Evolutionary conservation across 2,888 invertebrate species (phyloP), one percentile per base, ranked within the genome.

Genomic region (Platynereis dumerilii): DNA sequence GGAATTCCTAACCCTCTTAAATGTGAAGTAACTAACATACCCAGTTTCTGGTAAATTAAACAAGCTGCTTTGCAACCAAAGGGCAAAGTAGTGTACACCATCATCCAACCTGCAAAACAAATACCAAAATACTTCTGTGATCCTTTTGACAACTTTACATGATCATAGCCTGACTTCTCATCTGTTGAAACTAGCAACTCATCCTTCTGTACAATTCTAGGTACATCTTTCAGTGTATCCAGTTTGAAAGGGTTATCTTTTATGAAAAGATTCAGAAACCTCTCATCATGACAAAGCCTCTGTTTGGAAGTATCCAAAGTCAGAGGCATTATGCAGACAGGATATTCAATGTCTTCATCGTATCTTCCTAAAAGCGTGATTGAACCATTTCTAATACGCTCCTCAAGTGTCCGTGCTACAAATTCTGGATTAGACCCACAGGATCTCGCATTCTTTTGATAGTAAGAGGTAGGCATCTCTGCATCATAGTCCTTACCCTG

Each of bases 81-180:
- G 22, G 48, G 48, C 3, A 48, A n/a, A 7, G 22, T 22, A 5
- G 48, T 48, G n/a, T 48, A 48, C 48, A 48, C 48, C 7, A 48
- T 12, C 7, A 12, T 5, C 48, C 48, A 48, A 20, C 48, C 48
- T 5, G 3, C 20, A 48, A 48, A 48, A 12, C 10, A 3, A 5
- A 48, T 22, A n/a, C 48, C 48, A 48, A 48, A n/a, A 48, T 12
- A 48, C 3, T 3, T 48, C 17, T 48, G 48, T 10, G 10, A 12
- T 5, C 17, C 22, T n/a, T 48, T 3, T 20, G 48, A n/a, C 7
- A 48, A 5, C 3, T 10, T 12, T 10, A 48, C 10, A n/a, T 48
- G 48, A n/a, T 48, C 48, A 48, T 48, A 48, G 7, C 48, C 48
- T 12, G 48, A 48, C n/a, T 48, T 48, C 10, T 48, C 48, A 22